Base-by-base conservation (phyloP, 1,140 invertebrate genomes). In the Mamestra configurata region DNA sequence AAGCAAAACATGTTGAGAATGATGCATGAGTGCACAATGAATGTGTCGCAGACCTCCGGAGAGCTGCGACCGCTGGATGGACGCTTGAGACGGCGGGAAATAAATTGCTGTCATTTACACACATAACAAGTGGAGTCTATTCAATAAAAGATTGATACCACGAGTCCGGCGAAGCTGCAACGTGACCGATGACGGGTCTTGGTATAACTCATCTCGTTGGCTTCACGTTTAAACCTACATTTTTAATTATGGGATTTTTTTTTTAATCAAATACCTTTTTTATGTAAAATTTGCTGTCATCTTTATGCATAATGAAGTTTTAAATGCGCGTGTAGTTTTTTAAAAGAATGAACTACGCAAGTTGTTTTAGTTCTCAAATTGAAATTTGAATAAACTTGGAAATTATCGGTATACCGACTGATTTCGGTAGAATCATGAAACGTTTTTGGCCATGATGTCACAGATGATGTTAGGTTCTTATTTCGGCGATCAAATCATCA, bases 41-140 rank as follows among this genome's bases (percentile, higher is more conserved):
- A 82, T 85, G 78, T 89, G 85, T 89, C 84, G 84, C 83, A 84
- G 83, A 81, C 82, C 82, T 83, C 80, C 68, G 68, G 51, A 77
- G 79, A 53, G 79, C 79, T 53, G 72, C 79, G 46, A 72, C 68
- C 71, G 46, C 76, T 68, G 71, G 72, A 18, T 20, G 31, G n/a
- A 18, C 59, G 51, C 77, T 73, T 73, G 73, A 80, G 82, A 85
- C 79, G 83, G 84, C 79, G 79, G 83, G 84, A 85, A 86, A 88
- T 89, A 92, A 91, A 92, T 92, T 88, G 85, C 83, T 81, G 82
- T 82, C 89, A 88, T 86, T 90, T 87, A 87, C 79, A 84, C 83
- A 77, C 83, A 77, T 76, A 70, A 80, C 82, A 86, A 86, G 84
- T 80, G 81, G 72, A 77, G 82, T 84, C 66, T 76, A 61, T 76